These are phyloP conservation scores for Tamias sibiricus DNA, from an alignment of 2,113 vertebrate species.

Conservation along the genomic window DNA sequence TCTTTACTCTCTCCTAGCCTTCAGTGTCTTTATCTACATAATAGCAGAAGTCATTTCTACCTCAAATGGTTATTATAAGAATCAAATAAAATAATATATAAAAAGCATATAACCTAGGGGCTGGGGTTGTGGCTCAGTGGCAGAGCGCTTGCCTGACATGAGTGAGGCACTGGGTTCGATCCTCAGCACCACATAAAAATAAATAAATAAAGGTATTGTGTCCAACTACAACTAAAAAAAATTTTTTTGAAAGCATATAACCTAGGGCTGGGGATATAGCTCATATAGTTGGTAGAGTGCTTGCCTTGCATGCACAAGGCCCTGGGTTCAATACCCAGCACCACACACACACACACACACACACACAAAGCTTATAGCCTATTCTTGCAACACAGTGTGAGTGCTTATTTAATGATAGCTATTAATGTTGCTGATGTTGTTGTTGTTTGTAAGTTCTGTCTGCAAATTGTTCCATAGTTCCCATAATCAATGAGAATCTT, in stretches of 20 bases:
- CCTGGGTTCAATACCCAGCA: no score
- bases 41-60: not conserved
- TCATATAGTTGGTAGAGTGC: no score
- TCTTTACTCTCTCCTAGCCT: slow-evolving; percentile 10
- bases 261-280: no score
- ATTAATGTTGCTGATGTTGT: not conserved
- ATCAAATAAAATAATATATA: not conserved
- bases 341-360: no score
- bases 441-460: not conserved
- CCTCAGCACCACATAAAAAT: no score
- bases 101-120: not conserved
- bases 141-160: no score
- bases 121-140: no score
- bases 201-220: no score
- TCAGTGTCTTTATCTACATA: not conserved
- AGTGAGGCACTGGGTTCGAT: no score
- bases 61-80: not conserved
- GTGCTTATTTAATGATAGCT: not conserved
- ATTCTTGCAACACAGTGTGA: not conserved
- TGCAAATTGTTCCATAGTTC: not conserved
- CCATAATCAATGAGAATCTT: not conserved
- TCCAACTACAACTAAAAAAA: no score
- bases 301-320: no score
- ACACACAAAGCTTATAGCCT: no score
- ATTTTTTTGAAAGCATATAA: not conserved